phyloP scores from a whole-genome alignment of 1,140 invertebrate genomes.

The Ceratina calcarata region DNA sequence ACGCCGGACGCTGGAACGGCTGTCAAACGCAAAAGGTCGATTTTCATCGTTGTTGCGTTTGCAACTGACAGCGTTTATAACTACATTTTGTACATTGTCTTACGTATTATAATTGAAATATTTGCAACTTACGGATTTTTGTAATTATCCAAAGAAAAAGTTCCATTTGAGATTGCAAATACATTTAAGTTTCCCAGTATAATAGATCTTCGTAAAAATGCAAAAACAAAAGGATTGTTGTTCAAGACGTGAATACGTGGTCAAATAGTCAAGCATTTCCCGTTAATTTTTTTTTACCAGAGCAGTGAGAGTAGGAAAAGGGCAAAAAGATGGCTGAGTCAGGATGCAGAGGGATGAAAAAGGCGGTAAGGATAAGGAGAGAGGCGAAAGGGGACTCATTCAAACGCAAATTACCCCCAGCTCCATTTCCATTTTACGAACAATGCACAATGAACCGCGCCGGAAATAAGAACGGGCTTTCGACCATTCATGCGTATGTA shows the following conservation, averaged over 20 bases:
- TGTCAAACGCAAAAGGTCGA: background rate
- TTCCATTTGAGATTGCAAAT: too few species aligned
- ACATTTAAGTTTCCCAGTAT: too few species aligned
- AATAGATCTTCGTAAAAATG: too few species aligned
- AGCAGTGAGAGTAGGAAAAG: background rate
- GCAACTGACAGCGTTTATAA: background rate
- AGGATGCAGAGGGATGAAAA: slow-evolving; percentile 38
- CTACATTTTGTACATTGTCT: too few species aligned
- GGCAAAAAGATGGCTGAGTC: slow-evolving; percentile 7
- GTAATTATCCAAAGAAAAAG: too few species aligned
- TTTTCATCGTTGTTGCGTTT: background rate
- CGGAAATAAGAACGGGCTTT: slow-evolving; percentile 62
- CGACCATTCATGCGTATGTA: slow-evolving; percentile 43
- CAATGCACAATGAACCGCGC: slow-evolving; percentile 52
- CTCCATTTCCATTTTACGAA: slow-evolving; percentile 62
- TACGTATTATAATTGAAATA: background rate
- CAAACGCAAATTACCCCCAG: slow-evolving; percentile 60
- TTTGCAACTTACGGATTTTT: too few species aligned
- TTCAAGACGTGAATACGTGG: background rate
- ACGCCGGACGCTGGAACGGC: background rate
- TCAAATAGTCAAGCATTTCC: slow-evolving; percentile 7
- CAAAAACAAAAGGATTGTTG: background rate
- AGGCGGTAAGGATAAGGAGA: slow-evolving; percentile 37
- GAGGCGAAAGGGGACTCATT: slow-evolving; percentile 47
- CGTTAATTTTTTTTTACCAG: slow-evolving; percentile 2